Base-by-base conservation (phyloP, 2,888 invertebrate genomes). In the Laspeyria flexula region DNA sequence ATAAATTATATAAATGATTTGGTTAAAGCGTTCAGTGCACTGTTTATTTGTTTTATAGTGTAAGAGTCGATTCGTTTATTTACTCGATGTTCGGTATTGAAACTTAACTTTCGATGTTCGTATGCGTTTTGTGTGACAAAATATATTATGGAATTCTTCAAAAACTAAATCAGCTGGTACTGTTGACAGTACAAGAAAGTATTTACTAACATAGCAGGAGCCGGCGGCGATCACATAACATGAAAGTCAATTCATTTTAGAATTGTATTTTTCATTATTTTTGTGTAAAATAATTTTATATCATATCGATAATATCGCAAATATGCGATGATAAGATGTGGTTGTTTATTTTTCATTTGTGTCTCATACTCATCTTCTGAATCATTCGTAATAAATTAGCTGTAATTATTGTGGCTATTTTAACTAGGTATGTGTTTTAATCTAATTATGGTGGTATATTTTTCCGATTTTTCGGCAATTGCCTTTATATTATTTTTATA, bases 21-120 rank as follows among this genome's bases (percentile, higher is more conserved):
- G 5, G 18, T 3, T 5, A 5, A 18, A 18, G 18, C 18, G 18
- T 18, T 5, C 18, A n/a, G n/a, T n/a, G n/a, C n/a, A n/a, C 5
- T 21, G 5, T 21, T 21, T 3, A 21, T 6, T 3, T 25, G 4
- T 1, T 6, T 7, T 25, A 25, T 25, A 25, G 1, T 25, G 9
- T 25, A 25, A 25, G 25, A 25, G 1, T 25, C 4, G 7, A 6
- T 7, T 25, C 4, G 7, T 25, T 7, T 25, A 25, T 25, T 25
- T 25, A 25, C 9, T 25, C 25, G 25, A 25, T 25, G 10, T 23
- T 12, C 21, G 12, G 21, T 37, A 4, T 21, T 10, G 1, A 23
- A 4, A 9, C 13, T 16, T 48, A 48, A 31, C 37, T 37, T 42
- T 48, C 48, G 48, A 48, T 48, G 48, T 48, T 48, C 48, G 48